phyloP scores from a whole-genome alignment of 2,797 vertebrate genomes.

The Harpagifer antarcticus region DNA sequence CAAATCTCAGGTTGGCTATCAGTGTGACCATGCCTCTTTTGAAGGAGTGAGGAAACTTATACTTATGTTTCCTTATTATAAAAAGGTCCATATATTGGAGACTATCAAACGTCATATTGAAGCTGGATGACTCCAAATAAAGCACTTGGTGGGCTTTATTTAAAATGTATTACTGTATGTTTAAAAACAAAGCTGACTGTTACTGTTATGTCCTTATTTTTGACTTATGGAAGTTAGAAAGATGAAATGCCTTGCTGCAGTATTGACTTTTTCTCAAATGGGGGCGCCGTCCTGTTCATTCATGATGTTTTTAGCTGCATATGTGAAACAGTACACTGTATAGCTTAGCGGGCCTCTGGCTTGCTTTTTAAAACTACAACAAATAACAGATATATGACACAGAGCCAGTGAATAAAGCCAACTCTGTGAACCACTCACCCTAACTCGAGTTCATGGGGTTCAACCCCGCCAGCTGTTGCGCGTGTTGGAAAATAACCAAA shows the following conservation, averaged over 20 bases:
- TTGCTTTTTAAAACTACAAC: conserved; percentile 5
- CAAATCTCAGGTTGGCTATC: neutral
- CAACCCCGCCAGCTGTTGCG: conserved; percentile 66
- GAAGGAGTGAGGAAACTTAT: neutral
- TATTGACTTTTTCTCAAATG: conserved; percentile 30
- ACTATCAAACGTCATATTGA: too few species aligned
- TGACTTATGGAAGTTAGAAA: neutral
- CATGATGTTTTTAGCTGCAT: conserved; percentile 13
- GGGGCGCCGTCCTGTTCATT: conserved; percentile 61
- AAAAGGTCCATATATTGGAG: too few species aligned
- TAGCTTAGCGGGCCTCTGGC: conserved; percentile 3
- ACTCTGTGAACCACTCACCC: neutral
- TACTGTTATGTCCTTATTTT: neutral
- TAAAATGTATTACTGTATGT: too few species aligned
- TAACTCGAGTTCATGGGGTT: conserved; percentile 13
- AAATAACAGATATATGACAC: neutral
- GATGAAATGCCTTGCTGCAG: conserved; percentile 18
- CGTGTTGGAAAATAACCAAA: conserved; percentile 15
- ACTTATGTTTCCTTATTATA: neutral
- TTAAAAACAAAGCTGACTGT: too few species aligned
- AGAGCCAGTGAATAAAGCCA: neutral
- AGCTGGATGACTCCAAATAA: too few species aligned
- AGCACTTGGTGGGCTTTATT: too few species aligned
- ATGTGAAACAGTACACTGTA: neutral
- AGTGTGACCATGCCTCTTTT: neutral